phyloP scores from a whole-genome alignment of 2,888 invertebrate genomes.

The Pocota personata region DNA sequence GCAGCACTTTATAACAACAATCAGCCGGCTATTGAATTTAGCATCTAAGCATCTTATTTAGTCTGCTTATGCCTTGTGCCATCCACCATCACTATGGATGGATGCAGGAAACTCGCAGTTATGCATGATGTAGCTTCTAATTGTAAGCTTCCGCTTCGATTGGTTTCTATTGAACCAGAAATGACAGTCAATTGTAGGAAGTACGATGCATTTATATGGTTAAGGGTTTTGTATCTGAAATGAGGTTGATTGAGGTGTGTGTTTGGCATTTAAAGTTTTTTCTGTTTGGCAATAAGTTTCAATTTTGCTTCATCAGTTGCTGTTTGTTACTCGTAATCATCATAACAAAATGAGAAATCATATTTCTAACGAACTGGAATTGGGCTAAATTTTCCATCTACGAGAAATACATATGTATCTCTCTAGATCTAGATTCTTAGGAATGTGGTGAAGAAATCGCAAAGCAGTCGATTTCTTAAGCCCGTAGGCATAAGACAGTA shows the following conservation, averaged over 20 bases:
- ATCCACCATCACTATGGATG: background rate
- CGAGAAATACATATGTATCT: no score
- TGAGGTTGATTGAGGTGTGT: conserved; percentile 65
- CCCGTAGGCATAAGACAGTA: no score
- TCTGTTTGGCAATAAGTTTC: no score
- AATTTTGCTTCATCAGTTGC: background rate
- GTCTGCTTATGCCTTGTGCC: conserved; percentile 1
- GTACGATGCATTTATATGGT: conserved; percentile 28
- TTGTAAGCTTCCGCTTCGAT: conserved; percentile 73
- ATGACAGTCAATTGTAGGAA: conserved; percentile 58
- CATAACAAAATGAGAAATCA: background rate
- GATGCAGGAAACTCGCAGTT: conserved; percentile 67
- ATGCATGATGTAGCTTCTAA: conserved; percentile 72
- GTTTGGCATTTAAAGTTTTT: conserved; percentile 35
- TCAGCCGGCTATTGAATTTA: conserved; percentile 34
- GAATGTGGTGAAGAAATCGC: no score
- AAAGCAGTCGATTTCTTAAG: no score
- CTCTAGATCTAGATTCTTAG: no score
- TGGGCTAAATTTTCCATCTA: no score
- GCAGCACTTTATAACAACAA: conserved; percentile 22
- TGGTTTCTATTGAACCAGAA: conserved; percentile 74
- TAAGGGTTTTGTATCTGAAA: conserved; percentile 22
- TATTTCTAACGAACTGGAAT: no score
- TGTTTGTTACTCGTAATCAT: background rate
- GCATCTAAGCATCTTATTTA: conserved; percentile 58